Evolutionary conservation across 1,140 invertebrate genomes (phyloP).

Genomic region (Augochlora pura): DNA sequence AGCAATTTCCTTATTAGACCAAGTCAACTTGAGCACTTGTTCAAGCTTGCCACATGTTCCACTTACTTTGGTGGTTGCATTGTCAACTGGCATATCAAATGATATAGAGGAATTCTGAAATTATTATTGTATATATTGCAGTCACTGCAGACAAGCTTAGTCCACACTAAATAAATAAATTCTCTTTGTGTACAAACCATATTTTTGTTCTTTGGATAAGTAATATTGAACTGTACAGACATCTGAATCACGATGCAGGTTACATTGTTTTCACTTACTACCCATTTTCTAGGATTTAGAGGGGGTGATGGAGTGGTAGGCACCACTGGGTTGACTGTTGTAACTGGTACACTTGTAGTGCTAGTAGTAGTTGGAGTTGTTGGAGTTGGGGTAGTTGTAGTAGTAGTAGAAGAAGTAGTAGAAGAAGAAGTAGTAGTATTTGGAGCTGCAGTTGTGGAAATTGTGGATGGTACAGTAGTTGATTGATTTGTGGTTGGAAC

Average conservation of each 20-base stretch:
- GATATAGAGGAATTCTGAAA: slow-evolving; percentile 56
- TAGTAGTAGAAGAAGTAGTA: not conserved
- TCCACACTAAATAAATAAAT: not conserved
- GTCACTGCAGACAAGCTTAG: not conserved
- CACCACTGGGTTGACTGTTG: slow-evolving; percentile 55
- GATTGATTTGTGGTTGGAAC: not conserved
- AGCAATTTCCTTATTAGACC: slow-evolving; percentile 63
- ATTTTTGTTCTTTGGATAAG: slow-evolving; percentile 78
- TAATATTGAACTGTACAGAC: slow-evolving; percentile 83
- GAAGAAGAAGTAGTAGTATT: not conserved
- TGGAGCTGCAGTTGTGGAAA: slow-evolving; percentile 11
- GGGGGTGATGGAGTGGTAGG: slow-evolving; percentile 68
- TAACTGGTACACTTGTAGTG: slow-evolving; percentile 43
- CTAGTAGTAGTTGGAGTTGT: not conserved
- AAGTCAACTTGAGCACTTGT: slow-evolving; percentile 79
- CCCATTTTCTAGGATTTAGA: slow-evolving; percentile 80
- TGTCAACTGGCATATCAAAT: slow-evolving; percentile 76
- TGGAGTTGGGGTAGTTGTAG: not conserved
- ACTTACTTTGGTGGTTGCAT: slow-evolving; percentile 64
- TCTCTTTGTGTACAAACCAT: slow-evolving; percentile 58
- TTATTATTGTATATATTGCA: not conserved
- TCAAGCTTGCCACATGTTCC: slow-evolving; percentile 77
- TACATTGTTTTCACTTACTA: slow-evolving; percentile 70
- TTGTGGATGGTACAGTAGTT: not conserved
- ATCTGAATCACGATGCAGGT: slow-evolving; percentile 83